Evolutionary conservation across 37 sponge, comb jelly and placozoan species (phyloP).

Genomic region (Eunapius fragilis): DNA sequence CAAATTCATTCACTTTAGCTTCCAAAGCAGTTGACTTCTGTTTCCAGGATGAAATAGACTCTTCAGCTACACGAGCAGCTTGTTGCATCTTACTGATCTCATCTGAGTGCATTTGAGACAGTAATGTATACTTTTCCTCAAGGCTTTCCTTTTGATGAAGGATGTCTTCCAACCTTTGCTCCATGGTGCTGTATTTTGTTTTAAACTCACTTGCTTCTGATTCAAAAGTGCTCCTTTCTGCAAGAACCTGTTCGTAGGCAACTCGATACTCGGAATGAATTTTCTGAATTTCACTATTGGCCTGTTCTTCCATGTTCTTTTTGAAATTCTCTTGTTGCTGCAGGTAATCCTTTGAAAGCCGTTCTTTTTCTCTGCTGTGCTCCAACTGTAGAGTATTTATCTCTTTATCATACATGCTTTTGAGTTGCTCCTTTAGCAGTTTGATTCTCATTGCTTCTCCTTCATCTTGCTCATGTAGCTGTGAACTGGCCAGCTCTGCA

Average conservation of each 20-base stretch:
- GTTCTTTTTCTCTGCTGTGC: slow-evolving; percentile 35
- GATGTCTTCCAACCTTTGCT: background rate
- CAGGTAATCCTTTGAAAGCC: slow-evolving; percentile 8
- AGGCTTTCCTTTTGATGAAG: background rate
- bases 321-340: slow-evolving; percentile 35
- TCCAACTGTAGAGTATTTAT: slow-evolving; percentile 12
- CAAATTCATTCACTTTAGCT: slow-evolving; percentile 4
- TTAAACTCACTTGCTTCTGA: background rate
- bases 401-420: slow-evolving; percentile 48
- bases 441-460: slow-evolving; percentile 50
- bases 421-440: slow-evolving; percentile 57
- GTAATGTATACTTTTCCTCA: slow-evolving; percentile 19
- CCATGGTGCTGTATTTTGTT: background rate
- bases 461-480: slow-evolving; percentile 39
- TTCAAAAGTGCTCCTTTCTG: slow-evolving; percentile 21
- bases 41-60: slow-evolving; percentile 39
- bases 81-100: slow-evolving; percentile 16
- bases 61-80: slow-evolving; percentile 22
- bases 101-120: slow-evolving; percentile 22
- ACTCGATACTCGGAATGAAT: slow-evolving; percentile 44
- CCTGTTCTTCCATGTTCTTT: slow-evolving; percentile 45
- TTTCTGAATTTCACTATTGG: slow-evolving; percentile 64
- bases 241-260: slow-evolving; percentile 35
- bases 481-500: slow-evolving; percentile 20
- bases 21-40: slow-evolving; percentile 56